These are phyloP conservation scores for Neoitamus cyanurus DNA, from an alignment of 2,888 invertebrate species.

Conservation along the genomic window DNA sequence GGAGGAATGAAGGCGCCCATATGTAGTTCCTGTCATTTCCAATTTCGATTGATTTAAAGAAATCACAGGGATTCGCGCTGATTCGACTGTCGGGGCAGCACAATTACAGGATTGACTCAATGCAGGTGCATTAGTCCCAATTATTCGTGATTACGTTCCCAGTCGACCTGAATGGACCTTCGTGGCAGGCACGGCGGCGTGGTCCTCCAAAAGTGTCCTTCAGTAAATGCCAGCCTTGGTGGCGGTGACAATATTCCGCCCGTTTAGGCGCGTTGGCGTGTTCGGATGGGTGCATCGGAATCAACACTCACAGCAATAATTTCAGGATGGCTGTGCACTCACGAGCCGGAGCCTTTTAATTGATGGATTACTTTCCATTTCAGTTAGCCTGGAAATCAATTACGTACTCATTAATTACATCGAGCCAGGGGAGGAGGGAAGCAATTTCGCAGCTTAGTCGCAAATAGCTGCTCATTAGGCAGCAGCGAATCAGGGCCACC, in stretches of 20 bases:
- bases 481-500: not conserved
- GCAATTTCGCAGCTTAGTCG: not conserved
- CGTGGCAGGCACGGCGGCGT: not conserved
- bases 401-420: conserved; percentile 30
- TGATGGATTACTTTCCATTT: conserved; percentile 44
- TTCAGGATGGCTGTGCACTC: not conserved
- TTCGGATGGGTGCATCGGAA: not conserved
- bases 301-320: not conserved
- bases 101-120: not conserved
- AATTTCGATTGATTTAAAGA: not conserved
- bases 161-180: not conserved
- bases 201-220: not conserved
- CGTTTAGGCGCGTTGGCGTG: not conserved
- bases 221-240: not conserved
- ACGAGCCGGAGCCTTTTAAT: conserved; percentile 13
- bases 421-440: not conserved
- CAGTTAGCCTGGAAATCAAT: conserved; percentile 30
- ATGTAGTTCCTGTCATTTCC: not conserved
- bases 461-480: conserved; percentile 16
- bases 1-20: not conserved
- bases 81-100: not conserved
- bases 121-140: not conserved
- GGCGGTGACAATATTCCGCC: not conserved
- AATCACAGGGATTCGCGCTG: not conserved
- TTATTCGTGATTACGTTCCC: not conserved